Percentiles rank a stretch among this genome's conserved stretches.
These are phyloP conservation scores for Mystacides longicornis DNA, from an alignment of 2,888 invertebrate species.

Conservation along the genomic window DNA sequence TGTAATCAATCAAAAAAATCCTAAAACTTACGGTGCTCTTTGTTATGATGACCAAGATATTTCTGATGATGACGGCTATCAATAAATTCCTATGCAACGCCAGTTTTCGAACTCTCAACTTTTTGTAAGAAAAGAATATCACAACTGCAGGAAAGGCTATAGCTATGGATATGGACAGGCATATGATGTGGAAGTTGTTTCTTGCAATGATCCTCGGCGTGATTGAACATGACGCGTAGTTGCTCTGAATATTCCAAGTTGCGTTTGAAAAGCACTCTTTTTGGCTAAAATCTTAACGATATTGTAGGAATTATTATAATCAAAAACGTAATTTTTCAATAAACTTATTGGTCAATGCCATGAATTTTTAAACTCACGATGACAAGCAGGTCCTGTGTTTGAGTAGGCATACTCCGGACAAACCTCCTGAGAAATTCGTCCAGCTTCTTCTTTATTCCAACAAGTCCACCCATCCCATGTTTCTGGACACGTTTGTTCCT, in stretches of 20 bases:
- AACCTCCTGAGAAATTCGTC: slow-evolving; percentile 37
- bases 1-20: no score
- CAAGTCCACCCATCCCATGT: slow-evolving; percentile 62
- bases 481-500: slow-evolving; percentile 39
- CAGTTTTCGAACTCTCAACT: slow-evolving; percentile 47
- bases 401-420: slow-evolving; percentile 56
- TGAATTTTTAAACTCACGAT: slow-evolving; percentile 44
- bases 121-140: slow-evolving; percentile 49
- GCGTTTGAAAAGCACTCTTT: slow-evolving; percentile 49
- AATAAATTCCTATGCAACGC: slow-evolving; percentile 54
- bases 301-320: not conserved
- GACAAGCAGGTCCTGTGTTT: slow-evolving; percentile 45
- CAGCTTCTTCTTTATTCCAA: slow-evolving; percentile 42
- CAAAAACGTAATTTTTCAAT: not conserved
- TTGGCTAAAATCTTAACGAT: slow-evolving; percentile 51
- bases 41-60: slow-evolving; percentile 49
- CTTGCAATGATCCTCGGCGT: slow-evolving; percentile 45
- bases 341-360: not conserved
- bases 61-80: slow-evolving; percentile 50
- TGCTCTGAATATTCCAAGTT: slow-evolving; percentile 52
- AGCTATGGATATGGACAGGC: slow-evolving; percentile 45
- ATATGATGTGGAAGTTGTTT: slow-evolving; percentile 47
- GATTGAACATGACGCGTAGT: slow-evolving; percentile 52
- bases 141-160: slow-evolving; percentile 51
- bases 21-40: slow-evolving; percentile 47